These are phyloP conservation scores for Brachionus calyciflorus DNA, from an alignment of 1,140 invertebrate species.

Conservation along the genomic window DNA sequence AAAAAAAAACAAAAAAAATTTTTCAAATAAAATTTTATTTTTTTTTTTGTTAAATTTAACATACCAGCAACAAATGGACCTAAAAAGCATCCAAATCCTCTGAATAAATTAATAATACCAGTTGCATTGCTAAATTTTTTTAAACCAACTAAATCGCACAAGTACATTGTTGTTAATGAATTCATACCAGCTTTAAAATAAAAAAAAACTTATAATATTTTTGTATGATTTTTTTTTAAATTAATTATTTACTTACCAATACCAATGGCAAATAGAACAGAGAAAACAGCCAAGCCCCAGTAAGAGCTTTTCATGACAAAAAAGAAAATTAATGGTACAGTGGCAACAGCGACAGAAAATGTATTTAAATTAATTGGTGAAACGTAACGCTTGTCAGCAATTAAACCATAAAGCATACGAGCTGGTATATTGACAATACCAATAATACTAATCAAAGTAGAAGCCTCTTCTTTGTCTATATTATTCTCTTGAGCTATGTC, in stretches of 20 bases:
- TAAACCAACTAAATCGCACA: constrained; percentile 26
- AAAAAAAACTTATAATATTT: not conserved
- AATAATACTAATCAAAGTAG: constrained; percentile 86
- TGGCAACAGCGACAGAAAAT: constrained; percentile 10
- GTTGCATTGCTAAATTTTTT: constrained; percentile 41
- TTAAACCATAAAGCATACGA: constrained; percentile 34
- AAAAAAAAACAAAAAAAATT: not conserved
- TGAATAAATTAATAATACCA: constrained; percentile 44
- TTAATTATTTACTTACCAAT: not conserved
- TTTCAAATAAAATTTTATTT: not conserved
- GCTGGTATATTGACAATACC: constrained; percentile 58
- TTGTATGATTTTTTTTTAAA: not conserved
- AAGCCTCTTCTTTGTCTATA: constrained; percentile 71
- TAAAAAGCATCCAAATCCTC: constrained; percentile 45
- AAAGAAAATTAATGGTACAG: constrained; percentile 10
- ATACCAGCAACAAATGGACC: constrained; percentile 30
- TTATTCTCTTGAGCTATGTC: constrained; percentile 56
- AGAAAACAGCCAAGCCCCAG: not conserved
- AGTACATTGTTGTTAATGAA: constrained; percentile 36
- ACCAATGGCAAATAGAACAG: not conserved
- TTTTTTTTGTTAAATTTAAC: not conserved
- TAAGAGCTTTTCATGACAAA: not conserved
- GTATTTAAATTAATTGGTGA: constrained; percentile 16
- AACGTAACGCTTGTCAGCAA: constrained; percentile 12
- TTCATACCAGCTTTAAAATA: constrained; percentile 39